A percentile compares a stretch with the other conserved stretches of the same genome.
Evolutionary conservation across 2,797 vertebrate genomes (phyloP).

Genomic region (Muraenolepis orangiensis): DNA sequence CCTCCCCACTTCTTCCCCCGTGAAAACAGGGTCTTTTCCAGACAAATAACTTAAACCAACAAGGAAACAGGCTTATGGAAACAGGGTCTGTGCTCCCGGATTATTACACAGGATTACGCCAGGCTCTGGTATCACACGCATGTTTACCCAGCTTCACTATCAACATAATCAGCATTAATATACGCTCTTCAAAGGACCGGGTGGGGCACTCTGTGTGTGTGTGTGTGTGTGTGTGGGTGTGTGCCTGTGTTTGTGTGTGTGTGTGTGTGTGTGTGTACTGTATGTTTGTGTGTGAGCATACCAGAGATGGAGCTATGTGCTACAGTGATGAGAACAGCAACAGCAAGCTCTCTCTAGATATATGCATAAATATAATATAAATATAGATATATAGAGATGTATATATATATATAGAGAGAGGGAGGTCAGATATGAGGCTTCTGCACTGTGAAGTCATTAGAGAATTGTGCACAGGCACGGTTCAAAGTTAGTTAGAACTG

Average conservation of each 20-base stretch:
- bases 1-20: conserved; percentile 25
- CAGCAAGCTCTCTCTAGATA: too few species aligned
- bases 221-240: too few species aligned
- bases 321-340: too few species aligned
- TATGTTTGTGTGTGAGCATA: too few species aligned
- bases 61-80: conserved; percentile 20
- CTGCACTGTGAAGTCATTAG: background rate
- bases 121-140: background rate
- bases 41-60: conserved; percentile 86
- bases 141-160: background rate
- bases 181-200: background rate
- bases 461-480: background rate
- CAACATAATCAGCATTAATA: background rate
- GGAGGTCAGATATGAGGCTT: background rate
- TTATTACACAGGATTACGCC: background rate
- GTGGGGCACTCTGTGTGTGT: background rate
- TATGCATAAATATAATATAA: too few species aligned
- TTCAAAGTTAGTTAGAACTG: background rate
- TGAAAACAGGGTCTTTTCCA: conserved; percentile 75
- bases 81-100: background rate
- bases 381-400: too few species aligned
- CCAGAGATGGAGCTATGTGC: too few species aligned
- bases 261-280: too few species aligned
- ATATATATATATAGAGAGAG: background rate
- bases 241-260: too few species aligned